Evolutionary conservation across 2,797 vertebrate genomes (phyloP), one percentile per base, ranked within the genome.

Genomic region (Alfaro cultratus): DNA sequence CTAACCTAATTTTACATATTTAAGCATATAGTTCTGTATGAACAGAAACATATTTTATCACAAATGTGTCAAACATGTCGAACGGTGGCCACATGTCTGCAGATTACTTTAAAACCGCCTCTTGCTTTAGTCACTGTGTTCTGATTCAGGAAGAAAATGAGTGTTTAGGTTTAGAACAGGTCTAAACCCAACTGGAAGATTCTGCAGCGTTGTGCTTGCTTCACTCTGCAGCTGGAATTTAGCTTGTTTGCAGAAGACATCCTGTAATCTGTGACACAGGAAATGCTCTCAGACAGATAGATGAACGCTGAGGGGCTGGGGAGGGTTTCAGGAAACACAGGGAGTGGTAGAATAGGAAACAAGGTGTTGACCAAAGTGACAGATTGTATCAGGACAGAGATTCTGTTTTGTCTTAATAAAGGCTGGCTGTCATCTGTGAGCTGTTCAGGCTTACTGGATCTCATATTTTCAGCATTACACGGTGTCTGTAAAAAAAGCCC

Each of bases 231-330:
- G 71, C 83, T 85, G 83, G 79, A 86, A 78, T 89, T 76, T 77
- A 80, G 83, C 83, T 90, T 92, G 86, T 94, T 95, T 93, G 87
- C 80, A 86, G 87, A 92, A 81, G 90, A 94, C 86, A 91, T 94
- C 94, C 94, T 92, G 92, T 90, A 88, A 93, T 93, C 92, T 89
- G 77, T 85, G 85, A 90, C 90, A 94, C 90, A 93, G 94, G 94
- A 95, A 94, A 83, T 26, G 8, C 86, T 78, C 80, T 83, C 88
- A 89, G 89, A 92, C 91, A 91, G 88, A 89, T 72, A 86, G 80
- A 85, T 51, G 23, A 26, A 82, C 5, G 34, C 76, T 80, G 72
- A 5, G 3, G 53, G 71, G 78, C 4, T 60, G 80, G 77, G 26
- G 51, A 31, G 68, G 43, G 74, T 31, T 73, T 31, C 11, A 34